These are phyloP conservation scores for Ceuthmochares aereus DNA, from an alignment of 2,113 vertebrate species.

Conservation along the genomic window DNA sequence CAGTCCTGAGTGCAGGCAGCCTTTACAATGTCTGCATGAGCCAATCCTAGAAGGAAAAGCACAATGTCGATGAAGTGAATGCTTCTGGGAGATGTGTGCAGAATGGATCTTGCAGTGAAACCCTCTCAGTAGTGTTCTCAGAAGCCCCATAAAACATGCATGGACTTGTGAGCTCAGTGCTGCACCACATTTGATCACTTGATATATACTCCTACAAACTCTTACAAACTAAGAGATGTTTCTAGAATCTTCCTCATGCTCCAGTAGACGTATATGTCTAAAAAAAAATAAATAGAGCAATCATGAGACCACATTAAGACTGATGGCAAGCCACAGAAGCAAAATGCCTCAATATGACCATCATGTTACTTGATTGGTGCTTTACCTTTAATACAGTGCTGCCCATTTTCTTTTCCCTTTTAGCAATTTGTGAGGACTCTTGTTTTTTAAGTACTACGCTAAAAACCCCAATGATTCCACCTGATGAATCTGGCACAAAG, in stretches of 20 bases:
- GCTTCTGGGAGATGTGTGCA: neutral
- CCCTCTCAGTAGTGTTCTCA: rapidly evolving
- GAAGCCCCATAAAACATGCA: neutral
- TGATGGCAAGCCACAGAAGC: neutral
- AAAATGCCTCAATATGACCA: neutral
- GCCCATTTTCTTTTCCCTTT: neutral
- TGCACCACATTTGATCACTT: neutral
- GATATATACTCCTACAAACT: neutral
- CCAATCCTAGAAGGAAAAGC: neutral
- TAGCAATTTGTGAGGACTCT: neutral
- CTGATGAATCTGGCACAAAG: neutral
- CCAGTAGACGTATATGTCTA: neutral
- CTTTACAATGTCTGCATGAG: neutral
- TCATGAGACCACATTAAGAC: neutral
- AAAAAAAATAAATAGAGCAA: neutral
- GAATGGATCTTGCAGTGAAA: neutral
- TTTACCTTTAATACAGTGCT: neutral
- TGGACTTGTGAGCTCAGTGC: neutral
- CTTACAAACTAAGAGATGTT: neutral
- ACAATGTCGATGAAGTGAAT: neutral
- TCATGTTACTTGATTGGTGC: neutral
- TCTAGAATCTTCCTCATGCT: neutral
- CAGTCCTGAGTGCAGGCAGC: neutral
- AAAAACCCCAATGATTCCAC: neutral
- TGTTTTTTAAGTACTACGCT: neutral